A percentile compares a stretch with the other conserved stretches of the same genome.
These are phyloP conservation scores for Alsophila aescularia DNA, from an alignment of 2,888 invertebrate species.

Conservation along the genomic window DNA sequence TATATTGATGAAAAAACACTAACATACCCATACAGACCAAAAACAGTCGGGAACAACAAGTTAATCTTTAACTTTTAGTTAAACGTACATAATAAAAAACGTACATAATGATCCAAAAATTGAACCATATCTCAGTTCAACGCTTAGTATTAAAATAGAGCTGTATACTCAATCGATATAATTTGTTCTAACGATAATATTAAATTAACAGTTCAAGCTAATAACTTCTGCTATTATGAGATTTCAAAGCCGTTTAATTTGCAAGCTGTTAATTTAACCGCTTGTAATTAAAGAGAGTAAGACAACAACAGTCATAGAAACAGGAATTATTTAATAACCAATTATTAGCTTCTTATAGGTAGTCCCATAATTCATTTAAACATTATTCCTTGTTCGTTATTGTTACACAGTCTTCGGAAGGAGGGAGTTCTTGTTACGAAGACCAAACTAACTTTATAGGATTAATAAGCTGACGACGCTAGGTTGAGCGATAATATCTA, in stretches of 20 bases:
- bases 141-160: conserved; percentile 1
- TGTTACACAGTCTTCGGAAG: not conserved
- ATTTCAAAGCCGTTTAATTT: not conserved
- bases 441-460: too few species aligned
- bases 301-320: not conserved
- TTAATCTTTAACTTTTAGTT: too few species aligned
- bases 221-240: not conserved
- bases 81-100: too few species aligned
- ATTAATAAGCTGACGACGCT: too few species aligned
- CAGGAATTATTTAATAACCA: not conserved
- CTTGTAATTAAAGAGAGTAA: not conserved
- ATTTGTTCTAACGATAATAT: not conserved
- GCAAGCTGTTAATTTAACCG: not conserved
- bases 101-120: too few species aligned
- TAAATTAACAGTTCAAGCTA: not conserved
- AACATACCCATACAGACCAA: too few species aligned
- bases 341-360: not conserved
- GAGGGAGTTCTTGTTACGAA: not conserved
- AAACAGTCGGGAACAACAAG: too few species aligned
- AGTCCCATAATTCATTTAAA: not conserved
- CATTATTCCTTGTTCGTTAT: not conserved
- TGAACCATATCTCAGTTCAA: too few species aligned
- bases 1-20: too few species aligned
- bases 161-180: not conserved
- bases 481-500: too few species aligned